Evolutionary conservation across 2,797 vertebrate species (phyloP).

Genomic region (Heteromormyrus szaboi): DNA sequence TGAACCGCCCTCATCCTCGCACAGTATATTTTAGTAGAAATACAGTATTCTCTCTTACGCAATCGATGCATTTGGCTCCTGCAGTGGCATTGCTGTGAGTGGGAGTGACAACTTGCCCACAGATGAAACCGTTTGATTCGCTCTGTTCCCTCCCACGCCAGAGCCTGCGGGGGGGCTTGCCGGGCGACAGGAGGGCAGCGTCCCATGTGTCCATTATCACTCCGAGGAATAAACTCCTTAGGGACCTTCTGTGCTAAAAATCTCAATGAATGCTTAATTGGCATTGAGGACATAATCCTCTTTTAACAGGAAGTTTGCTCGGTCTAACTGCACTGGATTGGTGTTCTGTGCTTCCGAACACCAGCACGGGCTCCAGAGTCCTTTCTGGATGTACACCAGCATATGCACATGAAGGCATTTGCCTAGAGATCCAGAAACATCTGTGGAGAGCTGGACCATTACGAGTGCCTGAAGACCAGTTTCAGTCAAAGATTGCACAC

Average conservation of each 20-base stretch:
- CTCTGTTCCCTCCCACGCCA: neutral
- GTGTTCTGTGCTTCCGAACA: neutral
- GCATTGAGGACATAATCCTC: neutral
- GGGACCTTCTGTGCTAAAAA: neutral
- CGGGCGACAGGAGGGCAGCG: neutral
- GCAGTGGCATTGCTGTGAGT: neutral
- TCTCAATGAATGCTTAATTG: neutral
- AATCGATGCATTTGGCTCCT: neutral
- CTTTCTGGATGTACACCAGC: neutral
- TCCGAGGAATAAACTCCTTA: neutral
- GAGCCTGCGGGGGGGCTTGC: neutral
- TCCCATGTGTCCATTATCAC: neutral
- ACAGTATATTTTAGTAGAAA: neutral
- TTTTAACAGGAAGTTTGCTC: neutral
- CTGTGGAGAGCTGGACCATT: neutral
- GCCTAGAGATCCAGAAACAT: neutral
- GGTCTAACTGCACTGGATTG: neutral
- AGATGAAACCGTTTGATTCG: neutral
- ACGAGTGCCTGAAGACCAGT: neutral
- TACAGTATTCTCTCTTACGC: neutral
- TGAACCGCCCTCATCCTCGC: neutral
- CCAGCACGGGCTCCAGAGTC: neutral
- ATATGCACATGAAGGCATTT: neutral
- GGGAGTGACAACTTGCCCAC: neutral
- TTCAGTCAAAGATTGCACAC: neutral